These are phyloP conservation scores for Drosophila neutralis DNA, from an alignment of 2,888 invertebrate genomes.

Conservation along the genomic window DNA sequence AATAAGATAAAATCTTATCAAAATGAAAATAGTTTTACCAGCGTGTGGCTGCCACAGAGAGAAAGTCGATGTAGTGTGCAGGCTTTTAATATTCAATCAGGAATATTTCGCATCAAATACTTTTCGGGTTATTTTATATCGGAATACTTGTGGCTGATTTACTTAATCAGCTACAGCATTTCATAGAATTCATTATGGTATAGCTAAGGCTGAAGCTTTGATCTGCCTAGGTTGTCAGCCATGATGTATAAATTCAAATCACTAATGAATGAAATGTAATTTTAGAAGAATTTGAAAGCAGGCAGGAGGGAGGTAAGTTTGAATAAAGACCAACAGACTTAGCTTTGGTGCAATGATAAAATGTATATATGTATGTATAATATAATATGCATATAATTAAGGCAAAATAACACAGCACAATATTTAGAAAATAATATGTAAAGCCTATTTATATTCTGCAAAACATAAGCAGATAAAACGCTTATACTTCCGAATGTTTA, in stretches of 20 bases:
- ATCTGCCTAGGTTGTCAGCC: constrained; percentile 18
- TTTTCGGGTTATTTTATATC: constrained; percentile 28
- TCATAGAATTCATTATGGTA: constrained; percentile 7
- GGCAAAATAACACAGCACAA: background rate
- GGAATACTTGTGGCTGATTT: constrained; percentile 31
- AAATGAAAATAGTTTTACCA: constrained; percentile 66
- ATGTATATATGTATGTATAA: background rate
- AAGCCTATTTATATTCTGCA: background rate
- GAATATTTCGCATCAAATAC: constrained; percentile 46
- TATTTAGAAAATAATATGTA: background rate
- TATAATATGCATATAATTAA: background rate
- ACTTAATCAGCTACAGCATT: constrained; percentile 8
- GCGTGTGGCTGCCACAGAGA: constrained; percentile 38
- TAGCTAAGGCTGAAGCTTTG: constrained; percentile 8
- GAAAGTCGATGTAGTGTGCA: background rate
- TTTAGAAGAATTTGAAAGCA: background rate
- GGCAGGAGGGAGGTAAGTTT: background rate
- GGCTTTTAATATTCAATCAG: constrained; percentile 37
- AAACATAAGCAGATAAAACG: background rate
- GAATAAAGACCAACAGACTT: background rate
- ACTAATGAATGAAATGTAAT: background rate
- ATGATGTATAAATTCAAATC: constrained; percentile 13
- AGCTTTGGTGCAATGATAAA: background rate
- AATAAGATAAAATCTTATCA: constrained; percentile 76
- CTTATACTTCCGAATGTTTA: background rate